These are phyloP conservation scores for Jaculus jaculus DNA, from an alignment of 2,113 vertebrate species.

Conservation along the genomic window DNA sequence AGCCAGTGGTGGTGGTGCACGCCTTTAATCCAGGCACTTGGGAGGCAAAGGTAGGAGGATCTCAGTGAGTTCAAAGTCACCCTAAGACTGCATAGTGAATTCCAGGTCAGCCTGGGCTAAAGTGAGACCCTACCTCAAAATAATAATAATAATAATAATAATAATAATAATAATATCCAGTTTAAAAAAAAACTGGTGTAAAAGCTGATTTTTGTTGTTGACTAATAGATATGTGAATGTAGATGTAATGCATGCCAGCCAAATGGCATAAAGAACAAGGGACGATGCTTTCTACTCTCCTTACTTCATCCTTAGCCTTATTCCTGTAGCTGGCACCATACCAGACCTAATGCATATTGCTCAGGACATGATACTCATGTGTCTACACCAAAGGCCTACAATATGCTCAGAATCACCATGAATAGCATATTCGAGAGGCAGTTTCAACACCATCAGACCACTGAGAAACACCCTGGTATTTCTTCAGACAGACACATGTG, in stretches of 20 bases:
- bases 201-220: neutral
- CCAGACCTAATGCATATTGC: neutral
- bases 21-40: no score
- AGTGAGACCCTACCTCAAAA: no score
- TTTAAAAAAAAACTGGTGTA: neutral
- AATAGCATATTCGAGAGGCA: neutral
- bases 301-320: neutral
- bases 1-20: neutral
- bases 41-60: no score
- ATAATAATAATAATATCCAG: no score
- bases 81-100: neutral
- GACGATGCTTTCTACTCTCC: neutral
- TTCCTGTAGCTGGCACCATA: neutral
- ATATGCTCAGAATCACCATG: neutral
- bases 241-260: neutral
- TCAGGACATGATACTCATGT: neutral
- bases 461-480: neutral
- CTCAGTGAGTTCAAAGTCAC: neutral
- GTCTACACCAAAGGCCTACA: neutral
- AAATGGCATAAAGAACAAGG: neutral
- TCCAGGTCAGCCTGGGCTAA: no score
- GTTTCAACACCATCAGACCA: neutral
- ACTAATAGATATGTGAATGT: neutral
- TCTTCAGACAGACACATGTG: neutral
- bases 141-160: no score